Evolutionary conservation across 2,113 vertebrate genomes (phyloP).

Genomic region (Stegostoma tigrinum): DNA sequence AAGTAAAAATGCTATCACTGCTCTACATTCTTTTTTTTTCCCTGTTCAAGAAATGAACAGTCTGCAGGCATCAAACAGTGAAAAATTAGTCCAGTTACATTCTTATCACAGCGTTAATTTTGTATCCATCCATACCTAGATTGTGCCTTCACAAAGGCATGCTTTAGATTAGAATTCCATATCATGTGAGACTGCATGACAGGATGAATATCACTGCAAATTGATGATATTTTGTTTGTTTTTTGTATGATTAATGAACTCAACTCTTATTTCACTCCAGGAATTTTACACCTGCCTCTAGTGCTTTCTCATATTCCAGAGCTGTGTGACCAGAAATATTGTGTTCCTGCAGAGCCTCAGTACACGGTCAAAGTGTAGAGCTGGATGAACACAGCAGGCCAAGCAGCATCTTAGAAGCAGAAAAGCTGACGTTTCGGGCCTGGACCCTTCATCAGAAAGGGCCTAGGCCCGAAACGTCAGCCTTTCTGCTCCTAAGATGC

Average conservation of each 20-base stretch:
- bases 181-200: no score
- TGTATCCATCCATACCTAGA: background rate
- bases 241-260: background rate
- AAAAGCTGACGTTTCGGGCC: no score
- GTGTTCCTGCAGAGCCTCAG: background rate
- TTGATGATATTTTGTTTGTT: background rate
- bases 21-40: background rate
- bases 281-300: background rate
- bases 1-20: background rate
- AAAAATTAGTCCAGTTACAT: no score
- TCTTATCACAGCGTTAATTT: background rate
- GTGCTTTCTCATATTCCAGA: background rate
- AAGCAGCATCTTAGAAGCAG: no score
- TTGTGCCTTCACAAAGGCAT: background rate
- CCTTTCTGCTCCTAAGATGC: no score
- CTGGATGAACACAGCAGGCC: no score
- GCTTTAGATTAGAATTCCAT: background rate
- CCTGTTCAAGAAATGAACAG: background rate
- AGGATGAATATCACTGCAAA: background rate
- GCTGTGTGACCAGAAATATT: background rate
- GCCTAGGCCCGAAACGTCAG: no score
- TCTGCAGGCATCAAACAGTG: no score
- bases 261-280: background rate
- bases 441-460: no score
- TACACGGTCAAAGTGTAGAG: no score